phyloP scores from a whole-genome alignment of 92 coral and sea anemone genomes.

The Paramuricea clavata region DNA sequence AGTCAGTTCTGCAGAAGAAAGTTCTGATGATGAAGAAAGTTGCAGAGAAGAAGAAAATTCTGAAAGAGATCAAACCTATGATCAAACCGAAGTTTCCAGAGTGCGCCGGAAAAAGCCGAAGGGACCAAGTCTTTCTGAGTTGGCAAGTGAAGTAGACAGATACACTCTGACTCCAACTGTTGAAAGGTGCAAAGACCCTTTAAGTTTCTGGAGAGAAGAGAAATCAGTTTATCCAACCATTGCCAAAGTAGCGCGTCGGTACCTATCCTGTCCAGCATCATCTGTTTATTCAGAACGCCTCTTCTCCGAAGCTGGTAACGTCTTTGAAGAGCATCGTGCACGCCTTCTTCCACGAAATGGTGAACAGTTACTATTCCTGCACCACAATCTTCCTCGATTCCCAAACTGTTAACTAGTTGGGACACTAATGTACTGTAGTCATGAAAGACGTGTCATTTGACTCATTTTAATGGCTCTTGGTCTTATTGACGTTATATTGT shows the following conservation, averaged over 20 bases:
- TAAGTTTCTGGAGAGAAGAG: slow-evolving; percentile 32
- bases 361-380: slow-evolving; percentile 33
- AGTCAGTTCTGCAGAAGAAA: not conserved
- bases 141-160: slow-evolving; percentile 35
- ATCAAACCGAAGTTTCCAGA: slow-evolving; percentile 23
- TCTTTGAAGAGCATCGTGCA: slow-evolving; percentile 42
- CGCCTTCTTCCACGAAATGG: slow-evolving; percentile 45
- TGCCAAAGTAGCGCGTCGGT: slow-evolving; percentile 38
- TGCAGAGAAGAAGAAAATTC: slow-evolving; percentile 4
- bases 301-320: slow-evolving; percentile 43
- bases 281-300: slow-evolving; percentile 37
- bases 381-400: slow-evolving; percentile 40
- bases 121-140: slow-evolving; percentile 29
- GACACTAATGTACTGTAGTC: not conserved
- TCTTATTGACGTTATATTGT: too few species aligned
- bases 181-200: slow-evolving; percentile 23
- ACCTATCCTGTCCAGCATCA: slow-evolving; percentile 42
- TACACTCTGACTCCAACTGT: slow-evolving; percentile 25
- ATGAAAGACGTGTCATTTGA: too few species aligned
- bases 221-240: slow-evolving; percentile 24
- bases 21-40: slow-evolving; percentile 3
- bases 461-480: too few species aligned
- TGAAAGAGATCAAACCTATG: slow-evolving; percentile 9
- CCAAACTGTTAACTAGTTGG: slow-evolving; percentile 14
- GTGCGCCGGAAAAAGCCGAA: slow-evolving; percentile 10